These are phyloP conservation scores for Dysdera silvatica DNA, from an alignment of 1,140 invertebrate genomes.

Conservation along the genomic window DNA sequence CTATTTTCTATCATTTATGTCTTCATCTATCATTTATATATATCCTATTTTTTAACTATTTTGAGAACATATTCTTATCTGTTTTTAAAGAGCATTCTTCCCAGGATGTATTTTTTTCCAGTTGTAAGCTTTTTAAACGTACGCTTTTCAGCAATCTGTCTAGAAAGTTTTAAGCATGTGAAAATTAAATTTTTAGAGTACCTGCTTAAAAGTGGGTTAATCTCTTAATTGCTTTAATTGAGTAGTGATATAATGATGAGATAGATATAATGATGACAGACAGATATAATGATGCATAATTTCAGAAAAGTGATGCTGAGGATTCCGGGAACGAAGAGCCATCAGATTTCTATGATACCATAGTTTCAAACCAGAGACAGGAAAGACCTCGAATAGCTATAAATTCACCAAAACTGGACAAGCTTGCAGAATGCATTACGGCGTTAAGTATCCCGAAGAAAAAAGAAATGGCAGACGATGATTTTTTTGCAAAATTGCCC, in stretches of 20 bases:
- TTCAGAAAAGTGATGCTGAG: constrained; percentile 75
- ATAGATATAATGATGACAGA: background rate
- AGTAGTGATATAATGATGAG: constrained; percentile 9
- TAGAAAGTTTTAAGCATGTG: background rate
- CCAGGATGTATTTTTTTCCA: too few relatives aligned
- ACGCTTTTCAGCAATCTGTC: too few relatives aligned
- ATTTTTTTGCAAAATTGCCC: constrained; percentile 54
- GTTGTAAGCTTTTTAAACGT: too few relatives aligned
- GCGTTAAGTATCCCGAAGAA: constrained; percentile 40
- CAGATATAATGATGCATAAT: constrained; percentile 4
- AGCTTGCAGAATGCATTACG: constrained; percentile 44
- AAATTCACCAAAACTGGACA: constrained; percentile 41
- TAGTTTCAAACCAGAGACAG: constrained; percentile 9
- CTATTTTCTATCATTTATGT: too few relatives aligned
- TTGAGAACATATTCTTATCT: too few relatives aligned
- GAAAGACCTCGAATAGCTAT: constrained; percentile 19
- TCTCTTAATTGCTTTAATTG: constrained; percentile 18
- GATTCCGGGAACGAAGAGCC: constrained; percentile 92
- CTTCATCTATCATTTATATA: too few relatives aligned
- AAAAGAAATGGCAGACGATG: constrained; percentile 40
- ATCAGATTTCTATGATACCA: constrained; percentile 47
- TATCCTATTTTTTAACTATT: too few relatives aligned
- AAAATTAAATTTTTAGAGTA: background rate
- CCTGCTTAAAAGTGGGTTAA: background rate
- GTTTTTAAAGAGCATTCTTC: too few relatives aligned